A percentile compares a stretch with the other conserved stretches of the same genome.
These are phyloP conservation scores for Megastigmus dorsalis DNA, from an alignment of 2,888 invertebrate genomes.

Conservation along the genomic window DNA sequence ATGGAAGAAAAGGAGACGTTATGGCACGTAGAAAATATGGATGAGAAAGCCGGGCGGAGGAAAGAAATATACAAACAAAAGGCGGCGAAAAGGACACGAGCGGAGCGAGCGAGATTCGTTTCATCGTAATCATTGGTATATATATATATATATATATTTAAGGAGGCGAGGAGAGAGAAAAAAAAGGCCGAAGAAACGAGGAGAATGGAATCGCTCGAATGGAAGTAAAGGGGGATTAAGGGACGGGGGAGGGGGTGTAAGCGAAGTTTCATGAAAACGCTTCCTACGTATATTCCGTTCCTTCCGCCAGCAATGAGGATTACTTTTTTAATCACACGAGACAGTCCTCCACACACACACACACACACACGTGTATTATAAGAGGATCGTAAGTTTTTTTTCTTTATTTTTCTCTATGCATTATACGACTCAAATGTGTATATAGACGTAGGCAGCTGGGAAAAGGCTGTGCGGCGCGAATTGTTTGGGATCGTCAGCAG, in stretches of 20 bases:
- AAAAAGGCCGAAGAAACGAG: background rate
- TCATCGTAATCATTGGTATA: slow-evolving; percentile 28
- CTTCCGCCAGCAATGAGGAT: background rate
- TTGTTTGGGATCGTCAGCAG: slow-evolving; percentile 19
- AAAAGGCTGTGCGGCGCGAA: slow-evolving; percentile 32
- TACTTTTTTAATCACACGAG: slow-evolving; percentile 36
- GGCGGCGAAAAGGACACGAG: background rate
- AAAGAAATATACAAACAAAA: background rate
- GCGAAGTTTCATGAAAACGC: slow-evolving; percentile 24
- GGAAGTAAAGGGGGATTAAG: slow-evolving; percentile 6
- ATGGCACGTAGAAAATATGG: too few species aligned
- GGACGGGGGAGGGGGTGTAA: too few species aligned
- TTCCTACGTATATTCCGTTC: slow-evolving; percentile 18
- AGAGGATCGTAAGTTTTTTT: slow-evolving; percentile 25
- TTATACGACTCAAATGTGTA: too few species aligned
- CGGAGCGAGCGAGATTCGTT: slow-evolving; percentile 11
- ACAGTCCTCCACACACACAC: background rate
- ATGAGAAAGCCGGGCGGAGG: too few species aligned
- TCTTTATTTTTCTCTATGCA: slow-evolving; percentile 30
- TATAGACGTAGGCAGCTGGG: too few species aligned
- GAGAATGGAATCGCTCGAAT: slow-evolving; percentile 33
- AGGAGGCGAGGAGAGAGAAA: too few species aligned
- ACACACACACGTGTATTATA: background rate
- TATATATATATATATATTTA: too few species aligned
- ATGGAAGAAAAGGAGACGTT: too few species aligned